Evolutionary conservation across 2,888 invertebrate genomes (phyloP), one percentile per base, ranked within the genome.

Genomic region (Drosophila cognata): DNA sequence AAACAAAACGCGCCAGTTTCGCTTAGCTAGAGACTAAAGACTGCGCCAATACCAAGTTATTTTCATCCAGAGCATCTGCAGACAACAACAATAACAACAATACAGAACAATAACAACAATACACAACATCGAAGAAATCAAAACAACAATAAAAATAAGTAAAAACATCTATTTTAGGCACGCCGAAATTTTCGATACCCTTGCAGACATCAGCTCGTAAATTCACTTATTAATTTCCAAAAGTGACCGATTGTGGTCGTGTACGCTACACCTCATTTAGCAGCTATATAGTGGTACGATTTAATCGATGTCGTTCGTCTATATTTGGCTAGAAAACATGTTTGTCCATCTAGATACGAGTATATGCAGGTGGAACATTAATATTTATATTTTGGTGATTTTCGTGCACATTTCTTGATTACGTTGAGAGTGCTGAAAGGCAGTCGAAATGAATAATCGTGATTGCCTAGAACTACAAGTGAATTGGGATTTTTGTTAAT

Each of bases 61-160:
- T 85, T 89, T 89, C 71, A 89, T 87, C 84, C 73, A 69, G 71
- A 85, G 89, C 89, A 89, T 88, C 77, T 84, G 89, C 88, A 89
- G 62, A 66, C 55, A 63, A 36, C 58, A 71, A 61, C 31, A 51
- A 51, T 6, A 31, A 51, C 51, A 29, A 48, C 28, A 67, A 63
- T 36, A 64, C 21, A 67, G 33, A 60, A 60, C 41, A 64, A 65
- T 21, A 55, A 28, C 51, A 56, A 57, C 25, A 58, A 46, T 21
- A 46, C 29, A 56, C 31, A 38, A 50, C 51, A 51, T 52, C 61
- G 33, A 73, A 56, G 66, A 62, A 71, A 57, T 31, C 57, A 60
- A 56, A 74, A 63, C 51, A 74, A 67, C 58, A 67, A 74, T 61
- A 51, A 57, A 56, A 58, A 57, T 28, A 33, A 55, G 33, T 25